These are phyloP conservation scores for Todiramphus saurophagus DNA, from an alignment of 2,113 vertebrate species.

Conservation along the genomic window DNA sequence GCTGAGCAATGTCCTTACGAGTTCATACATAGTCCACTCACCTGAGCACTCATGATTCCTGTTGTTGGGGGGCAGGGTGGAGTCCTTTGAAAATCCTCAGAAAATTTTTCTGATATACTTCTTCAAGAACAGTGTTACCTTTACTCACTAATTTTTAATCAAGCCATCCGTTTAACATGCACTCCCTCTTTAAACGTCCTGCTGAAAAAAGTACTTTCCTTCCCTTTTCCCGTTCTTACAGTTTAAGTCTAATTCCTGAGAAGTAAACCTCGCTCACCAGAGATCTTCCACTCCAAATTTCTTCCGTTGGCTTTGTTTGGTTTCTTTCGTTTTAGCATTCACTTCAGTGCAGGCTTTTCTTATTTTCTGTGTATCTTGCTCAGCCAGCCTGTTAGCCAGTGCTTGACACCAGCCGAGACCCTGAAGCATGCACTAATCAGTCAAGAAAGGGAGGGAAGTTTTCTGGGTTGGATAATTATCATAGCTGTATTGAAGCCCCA, in stretches of 20 bases:
- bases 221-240: not conserved
- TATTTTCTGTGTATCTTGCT: not conserved
- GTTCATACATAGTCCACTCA: fast-evolving
- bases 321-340: not conserved
- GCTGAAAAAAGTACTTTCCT: not conserved
- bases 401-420: not conserved
- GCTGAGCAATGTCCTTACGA: not conserved
- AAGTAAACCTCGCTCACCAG: not conserved
- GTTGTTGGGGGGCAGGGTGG: fast-evolving
- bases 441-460: not conserved
- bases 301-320: not conserved
- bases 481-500: fast-evolving
- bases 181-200: not conserved
- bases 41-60: not conserved
- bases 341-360: not conserved
- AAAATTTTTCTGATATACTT: not conserved
- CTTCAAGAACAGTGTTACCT: not conserved
- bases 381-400: not conserved
- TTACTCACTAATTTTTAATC: not conserved
- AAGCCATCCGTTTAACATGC: not conserved
- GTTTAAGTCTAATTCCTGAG: not conserved
- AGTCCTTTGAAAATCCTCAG: not conserved
- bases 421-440: not conserved
- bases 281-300: not conserved
- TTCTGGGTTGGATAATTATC: not conserved